Evolutionary conservation across 1,140 invertebrate genomes (phyloP), one percentile per base, ranked within the genome.

Genomic region (Conopomorpha cramerella): DNA sequence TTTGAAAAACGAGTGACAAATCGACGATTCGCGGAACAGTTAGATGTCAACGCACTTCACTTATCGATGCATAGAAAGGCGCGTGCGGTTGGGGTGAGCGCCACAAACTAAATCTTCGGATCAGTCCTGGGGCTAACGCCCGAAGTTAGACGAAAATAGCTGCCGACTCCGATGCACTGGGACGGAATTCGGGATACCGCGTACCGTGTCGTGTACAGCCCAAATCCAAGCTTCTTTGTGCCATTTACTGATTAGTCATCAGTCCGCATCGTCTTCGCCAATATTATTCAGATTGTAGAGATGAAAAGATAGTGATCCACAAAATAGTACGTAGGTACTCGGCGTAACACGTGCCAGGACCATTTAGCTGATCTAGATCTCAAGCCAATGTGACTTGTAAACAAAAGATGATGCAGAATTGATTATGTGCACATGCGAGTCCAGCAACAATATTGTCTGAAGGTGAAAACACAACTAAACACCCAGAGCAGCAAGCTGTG

Each of bases 1-100:
- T 42, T 39, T 41, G n/a, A 10, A 46, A 39, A 46, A 40, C 39
- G 53, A 48, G 51, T 46, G 46, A 55, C 43, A 23, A 23, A 62
- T 54, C 55, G 57, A 63, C 71, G 64, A 71, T 55, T 71, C 70
- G 71, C 66, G 55, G 39, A 50, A 73, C 70, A 65, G 70, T 71
- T 74, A 73, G 48, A 50, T 66, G 70, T 74, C 70, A 71, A 74
- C 53, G 65, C 66, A 74, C 70, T 74, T 60, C 58, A 68, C 63
- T 59, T 48, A 45, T 47, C n/a, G 47, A 49, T 59, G 52, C 48
- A 63, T 54, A 55, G 49, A 61, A 41, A 49, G 46, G 41, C 55
- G 60, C 55, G 48, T 43, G 51, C 64, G 50, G 54, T 50, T 48
- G 46, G 45, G 44, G 51, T 49, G 59, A 48, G 53, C 54, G 56